Conservation (phyloP, 2,113 vertebrate species). For the Cavia porcellus region DNA sequence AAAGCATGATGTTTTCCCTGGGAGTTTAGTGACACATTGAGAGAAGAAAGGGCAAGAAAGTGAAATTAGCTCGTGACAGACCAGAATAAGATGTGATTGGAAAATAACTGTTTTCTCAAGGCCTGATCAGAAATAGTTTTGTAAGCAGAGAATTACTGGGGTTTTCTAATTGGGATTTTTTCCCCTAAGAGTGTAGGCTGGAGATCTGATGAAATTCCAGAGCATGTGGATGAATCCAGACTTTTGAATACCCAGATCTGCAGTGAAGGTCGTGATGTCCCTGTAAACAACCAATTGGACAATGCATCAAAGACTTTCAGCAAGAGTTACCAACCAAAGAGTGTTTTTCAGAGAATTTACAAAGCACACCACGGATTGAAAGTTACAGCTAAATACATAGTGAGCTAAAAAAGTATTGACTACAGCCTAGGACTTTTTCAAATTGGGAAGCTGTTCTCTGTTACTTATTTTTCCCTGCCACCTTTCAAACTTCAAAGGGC, state of each 20-base stretch:
- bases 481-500: background rate
- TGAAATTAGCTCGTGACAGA: background rate
- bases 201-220: background rate
- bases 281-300: background rate
- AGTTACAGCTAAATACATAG: background rate
- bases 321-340: background rate
- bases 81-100: background rate
- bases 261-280: background rate
- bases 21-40: background rate
- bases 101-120: background rate
- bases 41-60: background rate
- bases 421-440: background rate
- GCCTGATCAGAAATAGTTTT: background rate
- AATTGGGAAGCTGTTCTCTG: background rate
- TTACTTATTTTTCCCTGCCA: background rate
- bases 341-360: background rate
- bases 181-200: background rate
- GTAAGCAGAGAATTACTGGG: background rate
- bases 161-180: background rate
- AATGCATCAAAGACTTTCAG: background rate
- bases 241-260: constrained; percentile 8
- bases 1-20: background rate
- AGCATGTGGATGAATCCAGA: background rate
- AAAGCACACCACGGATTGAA: background rate
- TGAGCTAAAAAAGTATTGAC: background rate